A percentile compares a stretch with the other conserved stretches of the same genome.
phyloP scores from a whole-genome alignment of 2,113 vertebrate species.

The Rhea americana region DNA sequence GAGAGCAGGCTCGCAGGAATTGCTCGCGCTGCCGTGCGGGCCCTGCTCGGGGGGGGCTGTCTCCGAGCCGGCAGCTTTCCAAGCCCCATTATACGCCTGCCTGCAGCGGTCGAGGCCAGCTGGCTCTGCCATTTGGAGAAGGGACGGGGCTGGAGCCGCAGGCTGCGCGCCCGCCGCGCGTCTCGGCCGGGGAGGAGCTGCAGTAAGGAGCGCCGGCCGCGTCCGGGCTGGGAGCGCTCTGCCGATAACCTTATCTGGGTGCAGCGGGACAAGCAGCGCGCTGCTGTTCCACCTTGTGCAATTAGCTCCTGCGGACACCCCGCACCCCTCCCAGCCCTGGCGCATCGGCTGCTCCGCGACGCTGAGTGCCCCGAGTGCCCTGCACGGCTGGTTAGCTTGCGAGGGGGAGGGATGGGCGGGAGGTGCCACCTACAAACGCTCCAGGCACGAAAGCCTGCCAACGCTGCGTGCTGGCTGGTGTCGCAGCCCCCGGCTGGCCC shows the following conservation, averaged over 20 bases:
- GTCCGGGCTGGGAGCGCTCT: no score
- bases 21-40: background rate
- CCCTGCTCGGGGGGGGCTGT: background rate
- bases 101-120: no score
- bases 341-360: background rate
- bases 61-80: background rate
- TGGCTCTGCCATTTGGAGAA: no score
- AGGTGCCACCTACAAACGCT: background rate
- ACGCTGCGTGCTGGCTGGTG: background rate
- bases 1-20: no score
- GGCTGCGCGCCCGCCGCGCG: no score
- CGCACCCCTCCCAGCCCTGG: no score
- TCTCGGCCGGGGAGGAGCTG: no score
- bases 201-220: no score
- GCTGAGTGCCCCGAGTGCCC: background rate
- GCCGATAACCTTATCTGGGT: no score
- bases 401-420: background rate
- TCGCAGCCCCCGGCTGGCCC: background rate
- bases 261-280: background rate
- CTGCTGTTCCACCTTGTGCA: background rate
- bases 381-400: background rate
- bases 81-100: background rate
- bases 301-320: background rate
- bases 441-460: background rate
- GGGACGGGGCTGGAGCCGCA: no score